Evolutionary conservation across 2,888 invertebrate genomes (phyloP), one percentile per base, ranked within the genome.

Genomic region (Rhogogaster chlorosoma): DNA sequence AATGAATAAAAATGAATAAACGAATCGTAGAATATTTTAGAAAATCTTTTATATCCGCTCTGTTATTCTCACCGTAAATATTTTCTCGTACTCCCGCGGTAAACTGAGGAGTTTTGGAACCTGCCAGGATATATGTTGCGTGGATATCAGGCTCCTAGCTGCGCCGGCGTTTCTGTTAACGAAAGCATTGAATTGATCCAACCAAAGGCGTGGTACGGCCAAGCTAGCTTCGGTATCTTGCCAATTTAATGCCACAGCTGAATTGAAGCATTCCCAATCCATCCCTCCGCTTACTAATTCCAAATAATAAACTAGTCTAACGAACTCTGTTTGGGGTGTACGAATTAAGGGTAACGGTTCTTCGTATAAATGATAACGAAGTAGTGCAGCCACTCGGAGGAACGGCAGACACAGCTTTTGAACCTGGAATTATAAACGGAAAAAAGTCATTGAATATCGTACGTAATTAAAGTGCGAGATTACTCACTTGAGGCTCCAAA

Each of bases 21-120:
- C n/a, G n/a, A n/a, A n/a, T n/a, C n/a, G n/a, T n/a, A n/a, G n/a
- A n/a, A 86, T 22, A 57, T 18, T 78, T 9, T 26, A 45, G 12
- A 6, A 82, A 61, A 4, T 26, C 6, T 64, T 70, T 75, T 18
- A n/a, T n/a, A n/a, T n/a, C n/a, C 67, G 77, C 85, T 61, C 75
- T 75, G n/a, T 42, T 6, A 67, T 32, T 89, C 93, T 92, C 93
- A 96, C 96, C 93, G 97, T 97, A 93, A 98, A 98, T 87, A 98
- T 96, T 90, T 97, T 96, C 94, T 99, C 99, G 94, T 99, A 99
- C 93, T 98, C 97, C 86, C 96, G 95, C 83, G 99, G 99, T 93
- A 99, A 95, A 87, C 96, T 95, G 86, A 99, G 95, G 88, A 99
- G 95, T 88, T 96, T 95, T 29, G 99, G 99, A 90, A 96, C 96